Conservation (phyloP, 2,888 invertebrate species). For the Uropetala carovei region DNA sequence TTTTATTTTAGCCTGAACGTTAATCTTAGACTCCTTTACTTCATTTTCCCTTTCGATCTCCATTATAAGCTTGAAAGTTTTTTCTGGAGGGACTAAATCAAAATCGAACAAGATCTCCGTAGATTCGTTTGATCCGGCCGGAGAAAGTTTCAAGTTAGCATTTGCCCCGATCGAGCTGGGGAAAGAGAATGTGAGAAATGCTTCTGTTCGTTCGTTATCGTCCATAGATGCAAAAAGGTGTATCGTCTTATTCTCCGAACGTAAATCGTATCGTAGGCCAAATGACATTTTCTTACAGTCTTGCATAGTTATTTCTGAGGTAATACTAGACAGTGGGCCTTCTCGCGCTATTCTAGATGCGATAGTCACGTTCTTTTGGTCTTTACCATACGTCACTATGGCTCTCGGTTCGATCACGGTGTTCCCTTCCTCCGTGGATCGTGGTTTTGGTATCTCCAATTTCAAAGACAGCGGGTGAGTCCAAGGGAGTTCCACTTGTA, state of each 20-base stretch:
- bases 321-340: neutral
- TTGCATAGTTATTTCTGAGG: conserved; percentile 18
- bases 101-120: neutral
- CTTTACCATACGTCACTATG: conserved; percentile 1
- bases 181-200: neutral
- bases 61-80: conserved; percentile 7
- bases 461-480: neutral
- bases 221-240: conserved; percentile 20
- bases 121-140: neutral
- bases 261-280: neutral
- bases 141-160: neutral
- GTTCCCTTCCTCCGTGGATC: neutral
- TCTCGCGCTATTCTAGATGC: conserved; percentile 18
- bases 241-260: neutral
- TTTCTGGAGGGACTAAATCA: neutral
- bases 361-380: conserved; percentile 33
- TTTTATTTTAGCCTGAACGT: conserved; percentile 3
- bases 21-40: neutral
- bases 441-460: neutral
- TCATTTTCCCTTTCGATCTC: neutral
- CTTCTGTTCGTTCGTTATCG: neutral
- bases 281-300: conserved; percentile 10
- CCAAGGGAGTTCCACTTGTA: neutral
- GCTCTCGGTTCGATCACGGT: neutral
- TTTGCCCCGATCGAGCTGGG: neutral